Base-by-base conservation (phyloP, 2,113 vertebrate species). In the Gambusia holbrooki region DNA sequence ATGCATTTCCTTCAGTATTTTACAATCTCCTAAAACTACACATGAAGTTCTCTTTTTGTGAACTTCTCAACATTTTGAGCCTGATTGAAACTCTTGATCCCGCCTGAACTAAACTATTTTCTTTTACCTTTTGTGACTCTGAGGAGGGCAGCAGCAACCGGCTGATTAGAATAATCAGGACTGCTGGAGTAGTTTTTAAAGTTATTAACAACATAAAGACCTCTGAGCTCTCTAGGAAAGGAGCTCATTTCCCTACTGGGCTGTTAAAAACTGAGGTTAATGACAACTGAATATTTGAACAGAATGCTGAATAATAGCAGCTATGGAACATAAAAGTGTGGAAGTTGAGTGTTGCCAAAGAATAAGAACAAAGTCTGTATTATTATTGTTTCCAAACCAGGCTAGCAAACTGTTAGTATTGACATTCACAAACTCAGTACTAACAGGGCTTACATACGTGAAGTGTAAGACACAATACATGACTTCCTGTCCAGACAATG, bases 211-310 rank as follows among this genome's bases (percentile, higher is more conserved):
- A 72, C 42, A 64, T 54, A 25, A 67, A 25, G 71, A 81, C 77
- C 74, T 73, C n/a, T 1, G 69, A 73, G 83, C 71, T 70, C 85
- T 74, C 63, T 3, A 8, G 28, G n/a, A 28, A 62, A 69, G 7
- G 29, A 72, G 27, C 0, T 80, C 71, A 86, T 83, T 81, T 80
- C 71, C 15, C 11, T 17, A 30, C 37, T 67, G 60, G 28, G 66
- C 67, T 51, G 10, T 13, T 72, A 69, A 76, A 84, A 77, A 76
- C 80, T 37, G 63, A 76, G 85, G 85, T 78, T 85, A 87, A 83
- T 84, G 66, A 69, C 85, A 85, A 85, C 62, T 89, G 77, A 82
- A 85, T 87, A 85, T 86, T 82, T 84, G 40, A 85, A 75, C 62
- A 80, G 73, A 66, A 70, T 19, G 51, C 62, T 77, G 75, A 89